Base-by-base conservation (phyloP, 2,113 vertebrate genomes). In the Micromys minutus region DNA sequence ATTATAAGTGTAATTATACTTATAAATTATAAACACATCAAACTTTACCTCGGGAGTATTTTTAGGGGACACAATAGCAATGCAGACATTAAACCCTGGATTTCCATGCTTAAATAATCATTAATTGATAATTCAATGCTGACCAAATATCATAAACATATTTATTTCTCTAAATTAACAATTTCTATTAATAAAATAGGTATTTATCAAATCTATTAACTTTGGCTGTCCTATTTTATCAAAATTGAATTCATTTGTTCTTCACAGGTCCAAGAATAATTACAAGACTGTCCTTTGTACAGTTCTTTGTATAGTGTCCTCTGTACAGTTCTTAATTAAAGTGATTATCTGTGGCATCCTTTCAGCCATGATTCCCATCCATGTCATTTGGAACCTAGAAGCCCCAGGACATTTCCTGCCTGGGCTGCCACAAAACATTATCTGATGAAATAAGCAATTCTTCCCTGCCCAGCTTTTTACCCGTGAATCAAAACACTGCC, bases 321-420 rank as follows among this genome's bases (percentile, higher is more conserved):
- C n/a, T n/a, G n/a, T 95, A 85, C 77, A 96, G 34, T 96, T 98
- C 29, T 97, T 97, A 97, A 98, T 87, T 98, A 98, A 98, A 97
- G 91, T 57, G 84, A 95, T 22, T 93, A 92, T 89, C 97, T 98
- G 97, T 95, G 91, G 94, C 87, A 80, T 95, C 69, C 90, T 91
- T 97, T 84, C 95, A 93, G 77, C 91, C 93, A 97, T 91, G 96
- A 94, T 92, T 93, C 96, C 90, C 95, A 89, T 97, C 95, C 95
- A 69, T 97, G 96, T 94, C 97, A 90, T 63, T 94, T 97, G 97
- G 71, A 74, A 94, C 67, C 67, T 47, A 80, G 96, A 95, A 55
- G 94, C 94, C 93, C 90, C 96, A 85, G 93, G 97, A 95, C 95
- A 93, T 90, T 87, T 96, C 93, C n/a, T 4, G 84, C 91, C 72